Base-by-base conservation (phyloP, 1,140 invertebrate genomes). In the Mycetomoellerius zeteki region DNA sequence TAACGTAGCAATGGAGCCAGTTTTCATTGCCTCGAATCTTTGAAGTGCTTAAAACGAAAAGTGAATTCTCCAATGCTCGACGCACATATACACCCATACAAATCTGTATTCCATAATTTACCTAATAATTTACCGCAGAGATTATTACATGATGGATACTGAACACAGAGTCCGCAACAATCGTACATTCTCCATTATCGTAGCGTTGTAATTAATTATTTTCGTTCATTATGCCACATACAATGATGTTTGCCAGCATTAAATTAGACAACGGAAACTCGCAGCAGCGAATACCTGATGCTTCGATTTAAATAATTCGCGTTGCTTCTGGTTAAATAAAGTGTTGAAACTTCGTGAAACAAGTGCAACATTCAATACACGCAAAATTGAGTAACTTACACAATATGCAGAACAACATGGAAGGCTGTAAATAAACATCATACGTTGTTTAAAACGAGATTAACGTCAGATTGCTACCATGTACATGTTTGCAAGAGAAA, bases 161-260 rank as follows among this genome's bases (percentile, higher is more conserved):
- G 50, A 69, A 43, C 21, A 43, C 65, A 10, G 65, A 71, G 50
- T 81, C 30, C 19, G 33, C 30, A 71, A 56, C 78, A 71, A 81
- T 81, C 52, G 33, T 43, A 65, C 50, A 33, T 52, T 58, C 52
- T 56, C 52, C 64, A 81, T 81, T 71, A 81, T 30, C 50, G 52
- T 71, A 19, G 64, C 21, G 21, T 56, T 81, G 50, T 81, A 71
- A 81, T 81, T 81, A 81, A 81, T 81, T 71, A 81, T 81, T 81
- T 81, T 81, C 78, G 56, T 81, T 71, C 50, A 81, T 81, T 81
- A 81, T 71, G 30, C 64, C 64, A 50, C 21, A 8, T 47, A 71
- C 78, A 71, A 81, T 81, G 50, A 81, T 81, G 78, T 71, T 81
- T 71, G 78, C 64, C n/a, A 14, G 47, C 50, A 81, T 81, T 81